A percentile compares a stretch with the other conserved stretches of the same genome.
Conservation (phyloP, 2,113 vertebrate species). For the Silurus glanis region DNA sequence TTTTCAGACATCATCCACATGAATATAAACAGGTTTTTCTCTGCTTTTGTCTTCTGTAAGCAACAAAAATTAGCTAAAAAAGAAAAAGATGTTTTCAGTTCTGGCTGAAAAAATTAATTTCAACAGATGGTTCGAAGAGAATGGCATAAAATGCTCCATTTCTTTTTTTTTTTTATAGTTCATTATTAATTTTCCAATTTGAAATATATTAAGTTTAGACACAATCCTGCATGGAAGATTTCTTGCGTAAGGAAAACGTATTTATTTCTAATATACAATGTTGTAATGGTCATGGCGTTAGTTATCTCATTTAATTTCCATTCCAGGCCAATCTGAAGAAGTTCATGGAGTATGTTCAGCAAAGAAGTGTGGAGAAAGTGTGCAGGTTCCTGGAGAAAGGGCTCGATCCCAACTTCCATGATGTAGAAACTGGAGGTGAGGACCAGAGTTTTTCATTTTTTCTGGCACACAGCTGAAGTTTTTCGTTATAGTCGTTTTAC, state of each 20-base stretch:
- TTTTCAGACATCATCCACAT: background rate
- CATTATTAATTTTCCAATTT: background rate
- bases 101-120: background rate
- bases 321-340: constrained; percentile 76
- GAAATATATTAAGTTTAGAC: background rate
- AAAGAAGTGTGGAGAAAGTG: constrained; percentile 74
- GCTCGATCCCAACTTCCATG: constrained; percentile 78
- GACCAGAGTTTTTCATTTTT: background rate
- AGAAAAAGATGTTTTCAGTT: background rate
- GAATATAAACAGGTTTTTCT: background rate
- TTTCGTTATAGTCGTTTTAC: background rate
- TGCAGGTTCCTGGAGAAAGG: constrained; percentile 77
- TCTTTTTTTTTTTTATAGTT: background rate
- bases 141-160: background rate
- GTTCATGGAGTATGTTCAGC: constrained; percentile 76
- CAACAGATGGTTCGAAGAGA: background rate
- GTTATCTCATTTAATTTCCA: background rate
- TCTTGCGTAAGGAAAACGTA: background rate
- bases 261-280: background rate
- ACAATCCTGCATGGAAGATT: background rate
- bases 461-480: background rate
- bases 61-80: background rate
- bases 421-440: constrained; percentile 74
- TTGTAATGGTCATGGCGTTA: background rate
- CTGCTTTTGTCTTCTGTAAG: background rate